These are phyloP conservation scores for Corapipo altera DNA, from an alignment of 2,113 vertebrate species.

Conservation along the genomic window DNA sequence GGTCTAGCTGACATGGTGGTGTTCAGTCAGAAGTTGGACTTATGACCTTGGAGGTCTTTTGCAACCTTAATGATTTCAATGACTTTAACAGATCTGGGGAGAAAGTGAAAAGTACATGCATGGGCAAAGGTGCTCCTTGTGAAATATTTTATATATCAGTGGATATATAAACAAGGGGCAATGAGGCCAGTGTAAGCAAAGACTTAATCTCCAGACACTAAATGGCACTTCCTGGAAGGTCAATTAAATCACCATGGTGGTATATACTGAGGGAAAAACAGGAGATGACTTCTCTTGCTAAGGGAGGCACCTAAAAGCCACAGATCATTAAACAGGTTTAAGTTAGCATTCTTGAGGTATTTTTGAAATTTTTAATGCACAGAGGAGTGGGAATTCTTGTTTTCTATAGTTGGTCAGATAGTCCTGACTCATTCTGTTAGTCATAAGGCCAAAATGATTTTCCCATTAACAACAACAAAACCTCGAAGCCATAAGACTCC, in stretches of 20 bases:
- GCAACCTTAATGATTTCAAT: background rate
- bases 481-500: background rate
- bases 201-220: background rate
- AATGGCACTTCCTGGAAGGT: background rate
- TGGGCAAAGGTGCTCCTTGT: background rate
- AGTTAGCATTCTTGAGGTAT: constrained; percentile 6
- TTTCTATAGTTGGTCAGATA: constrained; percentile 14
- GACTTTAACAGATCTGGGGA: background rate
- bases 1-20: background rate
- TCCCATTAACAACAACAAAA: background rate
- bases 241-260: background rate
- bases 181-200: background rate
- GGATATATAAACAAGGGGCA: background rate
- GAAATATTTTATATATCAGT: background rate
- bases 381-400: constrained; percentile 4
- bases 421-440: constrained; percentile 35
- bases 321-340: background rate
- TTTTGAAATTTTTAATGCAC: background rate
- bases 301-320: background rate
- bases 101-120: background rate
- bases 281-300: background rate
- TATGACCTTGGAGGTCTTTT: background rate
- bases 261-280: background rate
- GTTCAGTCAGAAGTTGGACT: background rate
- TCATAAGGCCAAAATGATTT: background rate